phyloP scores from a whole-genome alignment of 2,888 invertebrate species.

The Tethea ocularis region DNA sequence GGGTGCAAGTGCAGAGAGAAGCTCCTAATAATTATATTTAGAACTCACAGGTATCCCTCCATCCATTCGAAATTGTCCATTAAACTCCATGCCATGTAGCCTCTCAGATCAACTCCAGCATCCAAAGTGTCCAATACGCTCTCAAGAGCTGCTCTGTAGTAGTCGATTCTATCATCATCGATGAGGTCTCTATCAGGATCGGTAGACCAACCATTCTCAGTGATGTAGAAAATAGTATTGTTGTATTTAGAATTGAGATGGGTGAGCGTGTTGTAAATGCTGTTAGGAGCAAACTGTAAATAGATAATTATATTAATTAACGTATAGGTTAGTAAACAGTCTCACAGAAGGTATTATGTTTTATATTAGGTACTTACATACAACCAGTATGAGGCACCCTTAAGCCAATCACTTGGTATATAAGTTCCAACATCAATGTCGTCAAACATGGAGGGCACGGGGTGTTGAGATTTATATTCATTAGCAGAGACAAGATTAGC shows the following conservation, averaged over 20 bases:
- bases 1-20: too few species aligned
- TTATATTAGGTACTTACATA: background rate
- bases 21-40: too few species aligned
- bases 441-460: conserved; percentile 33
- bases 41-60: conserved; percentile 81
- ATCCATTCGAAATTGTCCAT: conserved; percentile 87
- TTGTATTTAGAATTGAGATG: conserved; percentile 76
- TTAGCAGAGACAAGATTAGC: conserved; percentile 52
- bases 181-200: conserved; percentile 43
- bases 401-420: background rate
- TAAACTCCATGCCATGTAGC: conserved; percentile 85
- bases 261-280: conserved; percentile 80
- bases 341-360: background rate
- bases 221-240: conserved; percentile 81
- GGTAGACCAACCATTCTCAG: conserved; percentile 85
- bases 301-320: background rate
- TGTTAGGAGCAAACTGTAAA: conserved; percentile 80
- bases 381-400: background rate
- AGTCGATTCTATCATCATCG: conserved; percentile 73
- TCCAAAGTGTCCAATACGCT: conserved; percentile 69
- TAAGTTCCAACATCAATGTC: conserved; percentile 27
- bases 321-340: too few species aligned
- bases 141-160: conserved; percentile 69
- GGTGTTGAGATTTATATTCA: conserved; percentile 27
- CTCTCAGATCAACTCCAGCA: conserved; percentile 72